Evolutionary conservation across 37 sponge, comb jelly and placozoan species (phyloP), one percentile per base, ranked within the genome.

Genomic region (Oscarella lobularis): DNA sequence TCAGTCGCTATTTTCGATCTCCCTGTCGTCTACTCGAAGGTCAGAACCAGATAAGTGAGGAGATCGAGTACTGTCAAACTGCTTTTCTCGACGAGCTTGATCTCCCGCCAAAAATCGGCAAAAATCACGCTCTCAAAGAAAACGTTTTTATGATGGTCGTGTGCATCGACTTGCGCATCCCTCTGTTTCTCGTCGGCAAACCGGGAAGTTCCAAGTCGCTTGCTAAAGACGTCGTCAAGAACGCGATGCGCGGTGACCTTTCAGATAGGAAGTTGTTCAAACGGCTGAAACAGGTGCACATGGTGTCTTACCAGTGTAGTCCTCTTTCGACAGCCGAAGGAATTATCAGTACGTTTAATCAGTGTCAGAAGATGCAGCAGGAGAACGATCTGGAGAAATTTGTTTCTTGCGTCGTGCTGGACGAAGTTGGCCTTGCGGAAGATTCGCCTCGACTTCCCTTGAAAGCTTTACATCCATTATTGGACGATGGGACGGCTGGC

Each of bases 371-470:
- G 1, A 68, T 88, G 35, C 93, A 92, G 54, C 60, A 75, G 35
- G 70, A 83, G 1, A 83, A 76, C 39, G 87, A 81, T 14, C 73
- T 32, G 1, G 74, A 20, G 31, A 68, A 79, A 9, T 76, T 72
- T 76, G 83, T 89, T 40, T 81, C 96, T 36, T 74, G 86, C 33
- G 96, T 95, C 5, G 96, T 95, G 4, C 82, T 95, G 29, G 94
- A 93, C 75, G 94, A 93, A 70, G 90, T 93, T 20, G 94, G 94
- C 33, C 78, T 93, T 34, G 94, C 94, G 37, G 94, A 93, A 67
- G 94, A 93, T 73, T 93, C 94, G 14, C 87, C 90, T 3, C 83
- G 69, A 41, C 82, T 89, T 35, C 94, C 94, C 1, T 72, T 93
- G 36, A 93, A 93, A 77, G 94, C 87, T 34, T 76, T 93, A 0